Evolutionary conservation across 92 coral and sea anemone genomes (phyloP), one percentile per base, ranked within the genome.

Genomic region (Zoanthus sociatus): DNA sequence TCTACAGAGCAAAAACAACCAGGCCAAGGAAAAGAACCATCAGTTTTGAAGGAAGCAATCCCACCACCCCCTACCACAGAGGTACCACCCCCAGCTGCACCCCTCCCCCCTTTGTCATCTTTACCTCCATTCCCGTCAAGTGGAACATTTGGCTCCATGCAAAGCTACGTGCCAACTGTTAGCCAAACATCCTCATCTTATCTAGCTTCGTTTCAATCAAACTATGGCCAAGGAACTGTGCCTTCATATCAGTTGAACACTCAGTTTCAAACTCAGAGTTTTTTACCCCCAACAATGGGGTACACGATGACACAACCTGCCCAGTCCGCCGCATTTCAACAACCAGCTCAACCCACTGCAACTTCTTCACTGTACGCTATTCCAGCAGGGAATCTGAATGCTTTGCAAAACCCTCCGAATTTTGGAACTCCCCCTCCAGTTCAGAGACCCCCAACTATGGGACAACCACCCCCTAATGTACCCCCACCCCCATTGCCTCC

Each of bases 401-500:
- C 88, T 20, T 64, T 92, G 33, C 97, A 91, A 84, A 92, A 92
- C 76, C 95, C 95, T 67, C 77, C 95, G 20, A 90, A 82, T 73
- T 95, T 89, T 93, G 95, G 94, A 69, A 63, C 91, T 78, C 88
- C 94, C 33, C 95, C 94, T 26, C 81, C 87, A 30, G 84, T 89
- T 11, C 87, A 90, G 31, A 92, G 91, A 53, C 92, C 95, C 9
- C 91, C 75, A 30, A 78, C 71, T 13, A 69, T 89, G 79, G 90
- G 90, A 7, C 95, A 90, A 50, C 91, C 96, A 63, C 93, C 94
- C 56, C 84, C 93, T n/a, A 79, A 71, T 9, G 95, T 87, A 9
- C 96, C 97, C 61, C 98, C 93, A 10, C 94, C 94, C 51, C 98
- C 98, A 78, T 82, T 91, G 50, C 93, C 95, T 0, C 94, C 92